A percentile compares a stretch with the other conserved stretches of the same genome.
Conservation (phyloP, 2,888 invertebrate genomes). For the Deilephila elpenor region DNA sequence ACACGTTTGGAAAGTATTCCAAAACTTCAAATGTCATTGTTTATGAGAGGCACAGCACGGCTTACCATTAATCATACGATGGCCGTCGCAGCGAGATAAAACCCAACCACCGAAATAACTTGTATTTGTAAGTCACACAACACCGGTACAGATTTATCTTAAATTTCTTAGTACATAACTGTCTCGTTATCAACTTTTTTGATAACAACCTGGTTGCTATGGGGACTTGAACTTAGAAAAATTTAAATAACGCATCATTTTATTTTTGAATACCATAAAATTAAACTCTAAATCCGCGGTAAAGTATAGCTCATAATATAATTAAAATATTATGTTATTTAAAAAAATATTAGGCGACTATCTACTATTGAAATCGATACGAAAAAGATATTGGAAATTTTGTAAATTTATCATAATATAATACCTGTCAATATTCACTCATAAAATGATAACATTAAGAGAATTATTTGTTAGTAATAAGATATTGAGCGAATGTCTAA, state of each 20-base stretch:
- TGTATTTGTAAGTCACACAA: conserved; percentile 40
- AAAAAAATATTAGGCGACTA: too few relatives aligned
- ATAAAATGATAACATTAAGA: too few relatives aligned
- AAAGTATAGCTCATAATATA: too few relatives aligned
- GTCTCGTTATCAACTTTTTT: conserved; percentile 3
- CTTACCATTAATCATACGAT: conserved; percentile 79
- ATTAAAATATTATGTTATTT: too few relatives aligned
- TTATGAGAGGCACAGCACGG: conserved; percentile 67
- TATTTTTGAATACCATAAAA: not conserved
- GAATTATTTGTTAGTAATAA: too few relatives aligned
- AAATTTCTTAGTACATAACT: conserved; percentile 28
- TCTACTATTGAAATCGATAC: too few relatives aligned
- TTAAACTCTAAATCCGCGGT: too few relatives aligned
- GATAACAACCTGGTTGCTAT: not conserved
- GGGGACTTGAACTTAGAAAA: not conserved
- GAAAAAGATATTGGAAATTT: too few relatives aligned
- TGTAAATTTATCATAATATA: too few relatives aligned
- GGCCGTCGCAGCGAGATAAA: conserved; percentile 66
- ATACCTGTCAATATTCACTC: too few relatives aligned
- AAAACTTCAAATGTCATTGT: conserved; percentile 63
- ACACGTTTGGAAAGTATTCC: conserved; percentile 65
- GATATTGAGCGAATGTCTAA: too few relatives aligned
- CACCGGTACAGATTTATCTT: conserved; percentile 47
- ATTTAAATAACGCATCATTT: not conserved
- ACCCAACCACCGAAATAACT: conserved; percentile 51